Conservation (phyloP, 1,140 invertebrate species). For the Leptestheria dahalacensis region DNA sequence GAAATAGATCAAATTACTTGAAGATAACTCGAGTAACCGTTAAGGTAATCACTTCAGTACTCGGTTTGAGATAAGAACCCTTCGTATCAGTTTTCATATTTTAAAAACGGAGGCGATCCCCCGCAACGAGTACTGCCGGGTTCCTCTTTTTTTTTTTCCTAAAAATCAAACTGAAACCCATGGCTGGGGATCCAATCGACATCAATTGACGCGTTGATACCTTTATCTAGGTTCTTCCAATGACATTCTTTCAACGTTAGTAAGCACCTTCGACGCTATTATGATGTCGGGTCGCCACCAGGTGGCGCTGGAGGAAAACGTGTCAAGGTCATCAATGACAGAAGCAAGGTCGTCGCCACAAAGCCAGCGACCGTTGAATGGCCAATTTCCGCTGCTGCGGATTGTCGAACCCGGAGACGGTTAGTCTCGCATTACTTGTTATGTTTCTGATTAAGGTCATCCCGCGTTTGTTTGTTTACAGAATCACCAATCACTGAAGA, state of each 20-base stretch:
- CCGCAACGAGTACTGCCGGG: neutral
- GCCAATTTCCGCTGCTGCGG: neutral
- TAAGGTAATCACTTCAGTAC: neutral
- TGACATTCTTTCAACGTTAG: constrained; percentile 44
- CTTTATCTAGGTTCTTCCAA: constrained; percentile 33
- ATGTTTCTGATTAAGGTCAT: neutral
- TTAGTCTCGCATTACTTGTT: constrained; percentile 13
- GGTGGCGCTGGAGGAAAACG: constrained; percentile 12
- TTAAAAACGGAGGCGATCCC: neutral
- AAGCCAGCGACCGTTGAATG: neutral
- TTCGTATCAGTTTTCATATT: neutral
- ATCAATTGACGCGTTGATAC: neutral
- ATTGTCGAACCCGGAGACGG: constrained; percentile 6
- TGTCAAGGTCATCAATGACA: neutral
- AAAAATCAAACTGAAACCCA: neutral
- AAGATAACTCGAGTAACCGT: neutral
- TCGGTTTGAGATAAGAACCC: too few relatives aligned
- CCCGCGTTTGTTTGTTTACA: neutral
- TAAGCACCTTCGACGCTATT: constrained; percentile 48
- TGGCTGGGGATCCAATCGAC: too few relatives aligned
- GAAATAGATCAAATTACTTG: too few relatives aligned
- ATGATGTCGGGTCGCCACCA: constrained; percentile 29
- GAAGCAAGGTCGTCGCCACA: constrained; percentile 7
- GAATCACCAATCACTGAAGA: too few relatives aligned
- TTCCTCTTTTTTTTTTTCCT: neutral